Conservation (phyloP, 2,797 vertebrate species). For the Microcaecilia unicolor region DNA sequence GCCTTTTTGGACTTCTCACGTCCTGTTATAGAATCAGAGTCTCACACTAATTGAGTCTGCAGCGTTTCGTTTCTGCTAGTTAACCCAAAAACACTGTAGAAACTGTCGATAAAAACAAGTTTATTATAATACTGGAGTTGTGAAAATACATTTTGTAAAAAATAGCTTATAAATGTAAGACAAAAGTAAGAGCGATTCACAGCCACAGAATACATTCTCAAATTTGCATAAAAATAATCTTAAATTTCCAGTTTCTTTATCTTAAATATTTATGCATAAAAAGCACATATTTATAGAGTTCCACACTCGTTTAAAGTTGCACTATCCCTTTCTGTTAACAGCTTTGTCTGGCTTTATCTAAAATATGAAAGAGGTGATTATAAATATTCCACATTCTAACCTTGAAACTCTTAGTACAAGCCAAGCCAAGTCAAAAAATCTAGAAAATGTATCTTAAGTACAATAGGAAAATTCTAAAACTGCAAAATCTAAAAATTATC, state of each 20-base stretch:
- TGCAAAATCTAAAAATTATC: too few relatives aligned
- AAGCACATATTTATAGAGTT: slow-evolving; percentile 36
- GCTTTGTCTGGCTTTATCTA: not conserved
- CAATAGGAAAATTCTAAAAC: too few relatives aligned
- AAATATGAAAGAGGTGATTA: too few relatives aligned
- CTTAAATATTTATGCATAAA: slow-evolving; percentile 52
- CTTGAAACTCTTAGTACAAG: too few relatives aligned
- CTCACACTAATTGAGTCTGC: too few relatives aligned
- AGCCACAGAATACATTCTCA: slow-evolving; percentile 29
- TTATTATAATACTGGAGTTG: slow-evolving; percentile 44
- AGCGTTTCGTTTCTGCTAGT: too few relatives aligned
- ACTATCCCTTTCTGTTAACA: not conserved
- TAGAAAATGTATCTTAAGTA: too few relatives aligned
- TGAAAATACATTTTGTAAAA: slow-evolving; percentile 32
- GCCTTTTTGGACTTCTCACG: too few relatives aligned
- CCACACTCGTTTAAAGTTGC: slow-evolving; percentile 14
- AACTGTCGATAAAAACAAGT: slow-evolving; percentile 30
- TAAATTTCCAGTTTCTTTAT: slow-evolving; percentile 42
- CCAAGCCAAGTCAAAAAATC: too few relatives aligned
- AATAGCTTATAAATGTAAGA: slow-evolving; percentile 29
- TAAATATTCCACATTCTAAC: too few relatives aligned
- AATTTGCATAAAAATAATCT: slow-evolving; percentile 41
- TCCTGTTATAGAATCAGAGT: too few relatives aligned
- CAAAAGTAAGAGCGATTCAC: slow-evolving; percentile 19
- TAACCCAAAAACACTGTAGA: too few relatives aligned